phyloP scores from a whole-genome alignment of 2,113 vertebrate species.

The Empidonax traillii region DNA sequence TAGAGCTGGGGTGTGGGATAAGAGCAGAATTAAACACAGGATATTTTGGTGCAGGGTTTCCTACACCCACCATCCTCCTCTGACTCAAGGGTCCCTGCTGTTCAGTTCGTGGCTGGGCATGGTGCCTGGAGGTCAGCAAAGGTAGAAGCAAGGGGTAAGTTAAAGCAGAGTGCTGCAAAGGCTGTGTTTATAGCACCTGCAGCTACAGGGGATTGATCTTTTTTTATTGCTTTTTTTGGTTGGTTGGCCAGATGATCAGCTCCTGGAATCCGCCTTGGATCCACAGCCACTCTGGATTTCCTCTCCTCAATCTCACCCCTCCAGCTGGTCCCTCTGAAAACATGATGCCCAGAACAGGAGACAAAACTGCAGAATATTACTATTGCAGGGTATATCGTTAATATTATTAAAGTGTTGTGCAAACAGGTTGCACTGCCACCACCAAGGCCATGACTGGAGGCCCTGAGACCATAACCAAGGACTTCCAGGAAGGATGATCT shows the following conservation, averaged over 20 bases:
- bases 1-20: neutral
- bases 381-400: accelerated
- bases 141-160: neutral
- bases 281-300: neutral
- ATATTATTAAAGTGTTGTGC: accelerated
- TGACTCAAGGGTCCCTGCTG: neutral
- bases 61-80: neutral
- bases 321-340: neutral
- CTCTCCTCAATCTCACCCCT: neutral
- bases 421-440: neutral
- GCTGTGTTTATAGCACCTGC: neutral
- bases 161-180: neutral
- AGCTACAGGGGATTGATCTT: neutral
- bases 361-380: neutral
- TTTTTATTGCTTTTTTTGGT: neutral
- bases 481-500: neutral
- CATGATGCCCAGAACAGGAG: neutral
- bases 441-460: accelerated
- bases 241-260: neutral
- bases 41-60: neutral
- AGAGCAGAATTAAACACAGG: neutral
- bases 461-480: neutral
- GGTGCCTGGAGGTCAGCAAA: neutral
- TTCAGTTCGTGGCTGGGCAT: neutral
- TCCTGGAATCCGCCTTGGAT: neutral